Conservation (phyloP, 2,888 invertebrate species). For the Ellobium chinense region DNA sequence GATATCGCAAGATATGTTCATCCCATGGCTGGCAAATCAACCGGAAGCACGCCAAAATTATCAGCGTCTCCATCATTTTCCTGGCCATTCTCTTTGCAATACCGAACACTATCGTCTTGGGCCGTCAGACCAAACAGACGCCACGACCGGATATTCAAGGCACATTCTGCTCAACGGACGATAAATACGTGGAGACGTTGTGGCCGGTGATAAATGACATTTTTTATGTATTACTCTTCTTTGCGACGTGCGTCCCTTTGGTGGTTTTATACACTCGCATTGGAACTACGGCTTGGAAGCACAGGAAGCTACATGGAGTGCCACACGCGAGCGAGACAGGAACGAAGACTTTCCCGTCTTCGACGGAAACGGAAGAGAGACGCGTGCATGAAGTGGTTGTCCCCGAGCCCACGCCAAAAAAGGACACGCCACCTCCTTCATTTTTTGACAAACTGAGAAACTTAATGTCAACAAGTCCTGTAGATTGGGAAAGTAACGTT, state of each 20-base stretch:
- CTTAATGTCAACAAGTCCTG: no score
- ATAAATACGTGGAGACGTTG: conserved; percentile 9
- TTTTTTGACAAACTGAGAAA: no score
- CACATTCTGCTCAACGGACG: conserved; percentile 2
- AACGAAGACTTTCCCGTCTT: neutral
- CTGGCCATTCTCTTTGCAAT: neutral
- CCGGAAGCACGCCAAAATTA: neutral
- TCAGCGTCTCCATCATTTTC: neutral
- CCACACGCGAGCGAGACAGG: neutral
- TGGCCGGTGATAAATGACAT: conserved; percentile 23
- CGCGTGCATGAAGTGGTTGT: no score
- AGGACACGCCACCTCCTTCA: no score
- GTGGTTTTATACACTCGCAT: neutral
- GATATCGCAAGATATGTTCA: conserved; percentile 27
- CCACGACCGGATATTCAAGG: neutral
- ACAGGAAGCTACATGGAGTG: neutral
- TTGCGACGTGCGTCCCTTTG: neutral
- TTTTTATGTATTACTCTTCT: conserved; percentile 14
- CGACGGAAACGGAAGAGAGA: no score
- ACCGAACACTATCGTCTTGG: conserved; percentile 13
- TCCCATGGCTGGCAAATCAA: neutral
- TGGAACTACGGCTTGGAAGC: conserved; percentile 10
- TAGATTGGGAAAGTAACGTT: no score
- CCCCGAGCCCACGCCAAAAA: no score
- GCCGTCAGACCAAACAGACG: conserved; percentile 3